phyloP scores from a whole-genome alignment of 2,888 invertebrate species.

The Napeogenes sylphis region DNA sequence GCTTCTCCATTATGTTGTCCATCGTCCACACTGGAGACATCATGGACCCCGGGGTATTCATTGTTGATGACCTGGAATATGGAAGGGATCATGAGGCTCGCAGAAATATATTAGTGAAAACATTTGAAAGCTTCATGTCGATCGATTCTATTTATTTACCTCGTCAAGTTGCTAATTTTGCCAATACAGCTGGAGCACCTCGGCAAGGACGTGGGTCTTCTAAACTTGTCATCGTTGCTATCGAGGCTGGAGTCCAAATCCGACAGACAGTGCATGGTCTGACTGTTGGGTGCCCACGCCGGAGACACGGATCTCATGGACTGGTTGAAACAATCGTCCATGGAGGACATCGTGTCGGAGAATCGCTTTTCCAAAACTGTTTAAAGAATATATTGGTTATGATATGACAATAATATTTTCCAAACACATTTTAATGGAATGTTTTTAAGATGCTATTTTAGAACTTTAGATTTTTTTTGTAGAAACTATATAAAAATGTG shows the following conservation, averaged over 20 bases:
- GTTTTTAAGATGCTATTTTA: too few relatives aligned
- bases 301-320: slow-evolving; percentile 67
- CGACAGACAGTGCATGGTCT: slow-evolving; percentile 71
- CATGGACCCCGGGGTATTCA: slow-evolving; percentile 69
- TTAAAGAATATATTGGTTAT: neutral
- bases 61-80: slow-evolving; percentile 77
- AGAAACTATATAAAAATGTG: too few relatives aligned
- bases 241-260: slow-evolving; percentile 65
- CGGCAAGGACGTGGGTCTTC: slow-evolving; percentile 70
- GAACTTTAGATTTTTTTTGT: too few relatives aligned
- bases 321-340: slow-evolving; percentile 67
- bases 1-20: slow-evolving; percentile 70
- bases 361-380: slow-evolving; percentile 69
- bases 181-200: slow-evolving; percentile 88
- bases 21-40: slow-evolving; percentile 79
- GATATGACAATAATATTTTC: neutral
- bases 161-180: slow-evolving; percentile 84
- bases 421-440: too few relatives aligned
- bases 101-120: too few relatives aligned
- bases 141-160: slow-evolving; percentile 38
- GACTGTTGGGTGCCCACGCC: slow-evolving; percentile 64
- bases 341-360: slow-evolving; percentile 67
- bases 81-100: neutral
- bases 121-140: too few relatives aligned
- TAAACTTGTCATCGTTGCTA: slow-evolving; percentile 65